Base-by-base conservation (phyloP, 2,113 vertebrate genomes). In the Ondatra zibethicus region DNA sequence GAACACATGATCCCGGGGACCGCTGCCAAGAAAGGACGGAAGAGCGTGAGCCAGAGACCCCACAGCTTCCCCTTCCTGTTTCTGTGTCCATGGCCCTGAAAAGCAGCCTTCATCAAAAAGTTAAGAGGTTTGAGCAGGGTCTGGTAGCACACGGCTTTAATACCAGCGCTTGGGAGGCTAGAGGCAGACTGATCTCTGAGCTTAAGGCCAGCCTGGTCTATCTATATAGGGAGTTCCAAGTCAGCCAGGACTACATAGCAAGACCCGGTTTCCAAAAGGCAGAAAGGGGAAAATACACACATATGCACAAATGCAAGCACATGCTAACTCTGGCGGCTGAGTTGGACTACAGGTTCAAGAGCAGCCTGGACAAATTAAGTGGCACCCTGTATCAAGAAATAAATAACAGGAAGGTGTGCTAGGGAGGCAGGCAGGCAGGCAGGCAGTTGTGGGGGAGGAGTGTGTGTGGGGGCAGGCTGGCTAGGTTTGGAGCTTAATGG, bases 1-100 rank as follows among this genome's bases (percentile, higher is more conserved):
- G 81, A 99, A 99, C 85, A 99, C 99, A 1, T 99, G 99, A 97
- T 99, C 99, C 17, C 99, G 98, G 90, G 99, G 99, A 4, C 99
- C 99, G 1, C 99, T 99, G 99, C 81, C 97, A 97, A 89, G 63
- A 98, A 63, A 98, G 45, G 39, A 39, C 33, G 33, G 7, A 7
- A 0, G 14, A 3, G 23, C 45, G 42, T 45, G 47, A 31, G n/a
- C 75, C 77, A 16, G 5, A 29, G 63, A 1, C 5, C 0, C 1
- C 36, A 68, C 13, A 0, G 12, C 13, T 66, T 70, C 61, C 86
- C 10, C 1, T 1, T 75, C 39, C 16, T 27, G 14, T 2, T 72
- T 66, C 29, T 1, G 2, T 31, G 39, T 33, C 39, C 23, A 3
- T 7, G 61, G 70, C 78, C 85, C 88, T 70, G 39, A 82, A 76